Base-by-base conservation (phyloP, 2,888 invertebrate genomes). In the Lymantria dispar region DNA sequence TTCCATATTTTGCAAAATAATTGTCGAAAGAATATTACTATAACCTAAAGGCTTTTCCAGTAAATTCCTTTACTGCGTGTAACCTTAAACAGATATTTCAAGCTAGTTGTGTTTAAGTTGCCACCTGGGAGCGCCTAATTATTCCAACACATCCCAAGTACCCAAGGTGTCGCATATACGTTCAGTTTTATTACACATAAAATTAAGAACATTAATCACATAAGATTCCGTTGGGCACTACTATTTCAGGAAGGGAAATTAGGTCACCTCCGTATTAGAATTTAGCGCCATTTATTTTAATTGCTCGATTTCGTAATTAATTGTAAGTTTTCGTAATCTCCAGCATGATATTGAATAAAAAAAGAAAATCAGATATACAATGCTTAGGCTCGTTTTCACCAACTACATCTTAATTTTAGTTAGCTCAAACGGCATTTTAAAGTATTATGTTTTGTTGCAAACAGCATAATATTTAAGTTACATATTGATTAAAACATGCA, bases 51-150 rank as follows among this genome's bases (percentile, higher is more conserved):
- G 22, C 22, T 48, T 15, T 14, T 78, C 70, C 49, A 76, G 72
- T 9, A 3, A 36, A 12, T 46, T 68, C 65, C 44, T 43, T 73
- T 72, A 30, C 38, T 48, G 64, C 64, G 71, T 72, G 72, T 78
- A 81, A 72, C 80, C 81, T 76, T 83, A 83, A 85, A 83, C 79
- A 83, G 85, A 86, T 87, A 86, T 85, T 83, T 83, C 82, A 74
- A 68, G 79, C 78, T 80, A 79, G 85, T 84, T 80, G 75, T 77
- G 75, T 78, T 67, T 54, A 74, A 85, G 76, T 79, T 78, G 83
- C 79, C 87, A 86, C 87, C 85, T 85, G 87, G 84, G 87, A 78
- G 64, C 78, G 52, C 72, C 79, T 86, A 87, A 86, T 87, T 86
- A 81, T 80, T 72, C 65, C 74, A 74, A 78, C 77, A 78, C 78